phyloP scores from a whole-genome alignment of 2,888 invertebrate genomes.

The Anoplius nigerrimus region DNA sequence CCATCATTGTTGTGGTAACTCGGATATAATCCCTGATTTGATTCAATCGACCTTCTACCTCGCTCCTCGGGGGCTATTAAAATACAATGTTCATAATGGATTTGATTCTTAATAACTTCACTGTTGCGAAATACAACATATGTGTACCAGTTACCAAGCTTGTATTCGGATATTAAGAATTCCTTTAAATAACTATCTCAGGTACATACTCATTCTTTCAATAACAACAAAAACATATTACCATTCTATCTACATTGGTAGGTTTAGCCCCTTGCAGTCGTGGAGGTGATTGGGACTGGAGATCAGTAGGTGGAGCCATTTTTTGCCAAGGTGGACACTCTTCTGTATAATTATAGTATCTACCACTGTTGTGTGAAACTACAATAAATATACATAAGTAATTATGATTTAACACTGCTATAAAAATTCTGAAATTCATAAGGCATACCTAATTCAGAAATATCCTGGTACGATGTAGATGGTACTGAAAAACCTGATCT shows the following conservation, averaged over 20 bases:
- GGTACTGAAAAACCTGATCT: slow-evolving; percentile 58
- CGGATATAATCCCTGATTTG: slow-evolving; percentile 85
- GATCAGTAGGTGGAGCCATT: slow-evolving; percentile 68
- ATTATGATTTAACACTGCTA: not conserved
- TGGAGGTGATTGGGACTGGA: slow-evolving; percentile 64
- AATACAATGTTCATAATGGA: slow-evolving; percentile 18
- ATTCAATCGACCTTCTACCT: slow-evolving; percentile 82
- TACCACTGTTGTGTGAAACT: slow-evolving; percentile 50
- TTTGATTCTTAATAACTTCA: not conserved
- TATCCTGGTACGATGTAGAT: slow-evolving; percentile 61
- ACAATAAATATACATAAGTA: slow-evolving; percentile 13
- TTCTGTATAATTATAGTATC: slow-evolving; percentile 57
- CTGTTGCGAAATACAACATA: not conserved
- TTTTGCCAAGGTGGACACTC: slow-evolving; percentile 63
- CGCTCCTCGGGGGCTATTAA: slow-evolving; percentile 79
- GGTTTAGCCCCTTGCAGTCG: slow-evolving; percentile 59
- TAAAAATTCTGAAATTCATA: not conserved
- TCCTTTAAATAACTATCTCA: not conserved
- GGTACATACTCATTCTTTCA: not conserved
- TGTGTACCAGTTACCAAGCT: not conserved
- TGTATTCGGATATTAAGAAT: too few relatives aligned
- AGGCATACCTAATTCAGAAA: slow-evolving; percentile 51
- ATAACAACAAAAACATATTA: slow-evolving; percentile 29
- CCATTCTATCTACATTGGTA: slow-evolving; percentile 68
- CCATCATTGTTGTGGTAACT: slow-evolving; percentile 83